Percentiles rank a stretch among this genome's conserved stretches.
Evolutionary conservation across 2,113 vertebrate species (phyloP).

Genomic region (Sylvietta virens): DNA sequence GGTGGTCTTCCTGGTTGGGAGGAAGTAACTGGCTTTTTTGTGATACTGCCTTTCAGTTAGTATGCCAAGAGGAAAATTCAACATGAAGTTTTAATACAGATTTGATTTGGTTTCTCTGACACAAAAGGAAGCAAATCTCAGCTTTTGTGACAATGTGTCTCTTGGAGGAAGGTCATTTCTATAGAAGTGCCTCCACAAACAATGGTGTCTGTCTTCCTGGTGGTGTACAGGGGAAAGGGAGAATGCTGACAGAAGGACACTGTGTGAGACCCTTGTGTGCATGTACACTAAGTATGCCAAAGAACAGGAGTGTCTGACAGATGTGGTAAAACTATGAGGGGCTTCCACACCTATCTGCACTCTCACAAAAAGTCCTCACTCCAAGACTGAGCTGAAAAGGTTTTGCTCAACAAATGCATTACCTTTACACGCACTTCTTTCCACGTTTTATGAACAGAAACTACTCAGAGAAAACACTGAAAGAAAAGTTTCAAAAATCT

Average conservation of each 20-base stretch:
- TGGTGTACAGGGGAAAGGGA: not conserved
- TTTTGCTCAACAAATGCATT: not conserved
- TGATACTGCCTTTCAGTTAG: not conserved
- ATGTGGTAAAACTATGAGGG: not conserved
- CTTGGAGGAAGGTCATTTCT: not conserved
- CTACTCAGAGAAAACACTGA: not conserved
- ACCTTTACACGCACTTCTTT: not conserved
- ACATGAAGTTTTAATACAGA: not conserved
- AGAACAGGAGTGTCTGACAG: not conserved
- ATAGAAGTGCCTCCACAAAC: not conserved
- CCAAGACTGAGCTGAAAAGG: not conserved
- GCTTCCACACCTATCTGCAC: not conserved
- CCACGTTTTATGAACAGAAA: not conserved
- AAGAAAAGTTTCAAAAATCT: not conserved
- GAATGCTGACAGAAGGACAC: not conserved
- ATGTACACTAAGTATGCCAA: not conserved
- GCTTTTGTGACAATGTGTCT: not conserved
- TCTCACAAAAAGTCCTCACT: not conserved
- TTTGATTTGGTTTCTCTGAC: not conserved
- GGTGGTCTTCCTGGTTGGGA: not conserved
- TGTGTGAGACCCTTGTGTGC: not conserved
- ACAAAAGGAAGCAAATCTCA: not conserved
- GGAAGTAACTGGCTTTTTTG: not conserved
- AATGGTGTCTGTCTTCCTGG: not conserved
- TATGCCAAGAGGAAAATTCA: not conserved